Evolutionary conservation across 2,113 vertebrate species (phyloP).

Genomic region (Salvator merianae): DNA sequence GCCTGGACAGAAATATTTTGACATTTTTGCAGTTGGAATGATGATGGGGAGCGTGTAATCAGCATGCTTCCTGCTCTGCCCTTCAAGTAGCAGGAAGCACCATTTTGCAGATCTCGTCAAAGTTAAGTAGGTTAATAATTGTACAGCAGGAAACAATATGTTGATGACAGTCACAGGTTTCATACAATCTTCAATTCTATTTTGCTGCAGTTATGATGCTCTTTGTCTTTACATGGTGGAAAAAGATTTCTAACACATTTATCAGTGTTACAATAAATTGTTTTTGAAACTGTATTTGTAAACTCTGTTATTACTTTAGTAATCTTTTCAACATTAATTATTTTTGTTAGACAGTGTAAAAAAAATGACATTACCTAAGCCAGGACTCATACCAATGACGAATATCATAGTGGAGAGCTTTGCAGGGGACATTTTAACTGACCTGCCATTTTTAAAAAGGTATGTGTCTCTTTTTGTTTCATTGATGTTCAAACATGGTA

Average conservation of each 20-base stretch:
- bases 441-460: conserved; percentile 64
- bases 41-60: too few relatives aligned
- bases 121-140: too few relatives aligned
- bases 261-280: background rate
- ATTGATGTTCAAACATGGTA: background rate
- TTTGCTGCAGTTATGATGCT: background rate
- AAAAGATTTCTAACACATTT: background rate
- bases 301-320: background rate
- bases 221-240: background rate
- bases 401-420: conserved; percentile 58
- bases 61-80: too few relatives aligned
- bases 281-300: background rate
- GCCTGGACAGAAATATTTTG: too few relatives aligned
- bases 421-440: conserved; percentile 61
- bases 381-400: conserved; percentile 63
- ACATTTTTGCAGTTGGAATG: too few relatives aligned
- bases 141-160: too few relatives aligned
- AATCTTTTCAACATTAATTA: background rate
- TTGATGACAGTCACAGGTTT: background rate
- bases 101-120: too few relatives aligned
- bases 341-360: conserved; percentile 20
- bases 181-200: background rate
- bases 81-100: too few relatives aligned
- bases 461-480: conserved; percentile 16
- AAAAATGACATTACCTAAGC: conserved; percentile 41